Conservation (phyloP, 2,888 invertebrate species). For the Corythucha ciliata region DNA sequence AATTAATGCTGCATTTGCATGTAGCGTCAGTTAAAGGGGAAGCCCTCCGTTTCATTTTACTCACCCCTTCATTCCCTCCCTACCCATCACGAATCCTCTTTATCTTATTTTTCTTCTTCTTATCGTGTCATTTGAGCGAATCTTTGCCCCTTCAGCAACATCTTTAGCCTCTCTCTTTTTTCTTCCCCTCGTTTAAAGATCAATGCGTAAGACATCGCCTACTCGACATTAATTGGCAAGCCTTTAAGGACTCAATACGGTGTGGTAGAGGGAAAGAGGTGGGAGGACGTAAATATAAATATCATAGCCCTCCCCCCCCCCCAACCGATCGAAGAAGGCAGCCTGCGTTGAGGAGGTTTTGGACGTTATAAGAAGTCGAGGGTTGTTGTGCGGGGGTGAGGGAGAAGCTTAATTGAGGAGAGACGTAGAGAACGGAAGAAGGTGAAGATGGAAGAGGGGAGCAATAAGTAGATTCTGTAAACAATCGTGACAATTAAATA, state of each 20-base stretch:
- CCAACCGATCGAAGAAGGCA: neutral
- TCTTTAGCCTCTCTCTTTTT: too few relatives aligned
- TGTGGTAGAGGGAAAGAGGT: too few relatives aligned
- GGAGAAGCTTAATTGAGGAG: too few relatives aligned
- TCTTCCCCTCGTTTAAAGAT: neutral
- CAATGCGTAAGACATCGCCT: neutral
- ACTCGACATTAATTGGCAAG: neutral
- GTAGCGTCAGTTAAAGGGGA: neutral
- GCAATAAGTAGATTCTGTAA: too few relatives aligned
- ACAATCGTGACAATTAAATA: too few relatives aligned
- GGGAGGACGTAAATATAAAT: too few relatives aligned
- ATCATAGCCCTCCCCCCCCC: neutral
- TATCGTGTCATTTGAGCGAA: too few relatives aligned
- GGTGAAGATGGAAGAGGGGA: too few relatives aligned
- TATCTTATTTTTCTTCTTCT: neutral
- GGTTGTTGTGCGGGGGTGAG: too few relatives aligned
- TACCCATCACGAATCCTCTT: neutral
- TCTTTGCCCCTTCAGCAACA: too few relatives aligned
- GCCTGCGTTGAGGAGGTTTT: neutral
- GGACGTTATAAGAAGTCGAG: neutral
- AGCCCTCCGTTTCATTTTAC: neutral
- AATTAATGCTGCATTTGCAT: conserved; percentile 22
- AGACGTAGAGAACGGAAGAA: too few relatives aligned
- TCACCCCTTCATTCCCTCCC: neutral
- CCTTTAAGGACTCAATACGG: too few relatives aligned